These are phyloP conservation scores for Macrotrachela quadricornifera DNA, from an alignment of 1,140 invertebrate species.

Conservation along the genomic window DNA sequence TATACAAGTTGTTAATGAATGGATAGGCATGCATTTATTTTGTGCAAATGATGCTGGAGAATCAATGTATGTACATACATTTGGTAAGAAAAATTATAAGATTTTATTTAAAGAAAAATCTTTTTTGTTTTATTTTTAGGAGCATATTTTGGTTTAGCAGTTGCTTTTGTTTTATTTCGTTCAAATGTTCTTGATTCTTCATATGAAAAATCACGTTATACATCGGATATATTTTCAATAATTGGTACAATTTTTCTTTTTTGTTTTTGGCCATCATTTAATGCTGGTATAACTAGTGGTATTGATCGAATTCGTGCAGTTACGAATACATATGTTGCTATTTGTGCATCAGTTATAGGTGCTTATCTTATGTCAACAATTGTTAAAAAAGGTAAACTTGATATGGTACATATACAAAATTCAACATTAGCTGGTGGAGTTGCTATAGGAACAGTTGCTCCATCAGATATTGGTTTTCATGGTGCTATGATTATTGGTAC, in stretches of 20 bases:
- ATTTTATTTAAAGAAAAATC: too few species aligned
- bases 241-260: conserved; percentile 41
- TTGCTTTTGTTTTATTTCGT: conserved; percentile 41
- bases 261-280: conserved; percentile 52
- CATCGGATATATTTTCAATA: conserved; percentile 74
- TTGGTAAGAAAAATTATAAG: conserved; percentile 35
- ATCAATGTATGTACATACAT: conserved; percentile 75
- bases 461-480: conserved; percentile 61
- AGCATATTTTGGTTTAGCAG: conserved; percentile 75
- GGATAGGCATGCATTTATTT: conserved; percentile 42
- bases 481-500: conserved; percentile 62
- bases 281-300: conserved; percentile 49
- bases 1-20: conserved; percentile 49
- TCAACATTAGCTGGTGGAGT: conserved; percentile 38
- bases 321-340: conserved; percentile 70
- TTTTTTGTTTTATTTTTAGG: conserved; percentile 32
- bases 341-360: conserved; percentile 56
- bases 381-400: conserved; percentile 38
- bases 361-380: conserved; percentile 61
- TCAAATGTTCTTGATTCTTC: conserved; percentile 32
- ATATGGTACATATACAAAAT: conserved; percentile 34
- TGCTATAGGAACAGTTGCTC: conserved; percentile 39
- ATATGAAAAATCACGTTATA: conserved; percentile 49
- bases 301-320: conserved; percentile 56
- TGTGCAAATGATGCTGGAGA: conserved; percentile 43